A percentile compares a stretch with the other conserved stretches of the same genome.
Evolutionary conservation across 2,888 invertebrate species (phyloP).

Genomic region (Pristionchus fissidentatus): DNA sequence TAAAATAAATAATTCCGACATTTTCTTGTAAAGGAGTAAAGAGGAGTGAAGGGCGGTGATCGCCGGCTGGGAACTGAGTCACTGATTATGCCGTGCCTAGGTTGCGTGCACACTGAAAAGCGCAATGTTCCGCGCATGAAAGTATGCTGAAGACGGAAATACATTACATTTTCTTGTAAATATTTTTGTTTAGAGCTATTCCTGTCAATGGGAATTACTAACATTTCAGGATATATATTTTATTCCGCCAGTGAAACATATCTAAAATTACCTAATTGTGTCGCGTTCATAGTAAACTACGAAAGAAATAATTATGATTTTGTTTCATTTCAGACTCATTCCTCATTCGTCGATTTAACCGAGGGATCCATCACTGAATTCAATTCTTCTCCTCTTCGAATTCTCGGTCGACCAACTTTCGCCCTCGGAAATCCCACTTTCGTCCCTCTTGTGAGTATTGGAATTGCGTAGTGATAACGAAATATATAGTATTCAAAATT

Average conservation of each 20-base stretch:
- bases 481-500: no score
- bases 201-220: neutral
- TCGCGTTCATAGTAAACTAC: neutral
- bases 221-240: neutral
- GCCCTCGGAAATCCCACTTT: constrained; percentile 12
- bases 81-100: no score
- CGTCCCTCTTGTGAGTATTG: constrained; percentile 12
- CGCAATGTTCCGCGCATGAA: no score
- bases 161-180: no score
- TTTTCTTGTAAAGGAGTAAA: no score
- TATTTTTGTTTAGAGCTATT: neutral
- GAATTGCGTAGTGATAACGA: no score
- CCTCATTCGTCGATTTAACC: neutral
- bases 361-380: constrained; percentile 23
- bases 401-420: constrained; percentile 40
- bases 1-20: no score
- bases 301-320: no score
- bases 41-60: no score
- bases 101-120: no score
- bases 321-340: neutral
- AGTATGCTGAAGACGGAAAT: no score
- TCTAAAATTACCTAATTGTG: neutral
- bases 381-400: constrained; percentile 21
- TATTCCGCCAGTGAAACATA: neutral
- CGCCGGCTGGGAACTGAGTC: no score